Evolutionary conservation across 35 echinoderm and acorn worm species (phyloP).

Genomic region (Amphiura filiformis): DNA sequence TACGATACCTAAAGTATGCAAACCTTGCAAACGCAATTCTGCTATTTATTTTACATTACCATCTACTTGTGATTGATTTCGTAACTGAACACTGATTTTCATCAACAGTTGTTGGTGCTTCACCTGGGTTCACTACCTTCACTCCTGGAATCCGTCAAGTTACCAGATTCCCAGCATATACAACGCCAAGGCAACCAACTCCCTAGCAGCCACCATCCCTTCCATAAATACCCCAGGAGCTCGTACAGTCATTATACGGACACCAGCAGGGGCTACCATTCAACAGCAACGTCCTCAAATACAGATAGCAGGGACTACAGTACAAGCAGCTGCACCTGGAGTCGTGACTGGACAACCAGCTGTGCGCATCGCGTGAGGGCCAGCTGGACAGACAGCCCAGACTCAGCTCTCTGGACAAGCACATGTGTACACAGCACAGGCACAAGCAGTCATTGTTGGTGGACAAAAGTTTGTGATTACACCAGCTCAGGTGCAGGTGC

Average conservation of each 20-base stretch:
- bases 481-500: constrained; percentile 88
- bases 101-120: neutral
- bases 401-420: constrained; percentile 78
- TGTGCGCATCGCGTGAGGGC: neutral
- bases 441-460: constrained; percentile 88
- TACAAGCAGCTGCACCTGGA: neutral
- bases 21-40: too few species aligned
- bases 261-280: neutral
- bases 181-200: constrained; percentile 7
- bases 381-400: constrained; percentile 13
- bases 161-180: constrained; percentile 15
- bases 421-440: constrained; percentile 86
- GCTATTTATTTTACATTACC: too few species aligned
- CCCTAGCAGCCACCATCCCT: constrained; percentile 1
- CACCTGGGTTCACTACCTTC: neutral
- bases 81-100: too few species aligned
- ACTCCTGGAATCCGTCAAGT: neutral
- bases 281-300: constrained; percentile 9
- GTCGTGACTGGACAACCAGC: neutral
- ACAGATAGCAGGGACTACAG: neutral
- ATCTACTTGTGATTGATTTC: too few species aligned
- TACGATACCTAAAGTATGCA: too few species aligned
- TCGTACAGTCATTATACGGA: constrained; percentile 12
- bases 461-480: constrained; percentile 96
- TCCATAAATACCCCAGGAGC: neutral